Evolutionary conservation across 2,797 vertebrate genomes (phyloP).

Genomic region (Acrocephalus scirpaceus): DNA sequence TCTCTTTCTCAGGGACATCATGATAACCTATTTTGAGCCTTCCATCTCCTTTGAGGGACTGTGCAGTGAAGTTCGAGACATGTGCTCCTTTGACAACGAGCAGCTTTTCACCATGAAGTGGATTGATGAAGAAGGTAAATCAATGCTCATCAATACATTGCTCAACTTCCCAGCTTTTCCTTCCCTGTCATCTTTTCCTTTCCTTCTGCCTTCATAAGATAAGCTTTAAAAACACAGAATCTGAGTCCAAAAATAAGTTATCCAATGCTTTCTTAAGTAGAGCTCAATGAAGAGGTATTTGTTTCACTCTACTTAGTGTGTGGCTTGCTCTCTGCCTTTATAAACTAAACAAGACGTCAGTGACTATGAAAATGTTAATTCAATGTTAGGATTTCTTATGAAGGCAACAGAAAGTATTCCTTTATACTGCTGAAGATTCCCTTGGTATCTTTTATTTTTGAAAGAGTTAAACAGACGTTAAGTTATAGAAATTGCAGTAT

Average conservation of each 20-base stretch:
- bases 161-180: not conserved
- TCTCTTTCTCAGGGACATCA: slow-evolving; percentile 89
- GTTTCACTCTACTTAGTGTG: not conserved
- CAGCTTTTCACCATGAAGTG: slow-evolving; percentile 99
- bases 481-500: not conserved
- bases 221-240: not conserved
- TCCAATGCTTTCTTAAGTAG: not conserved
- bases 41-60: slow-evolving; percentile 94
- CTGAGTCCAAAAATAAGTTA: not conserved
- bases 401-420: not conserved
- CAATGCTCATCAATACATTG: not conserved
- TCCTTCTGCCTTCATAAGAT: not conserved
- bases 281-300: not conserved
- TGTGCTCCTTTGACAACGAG: slow-evolving; percentile 97
- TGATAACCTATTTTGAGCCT: slow-evolving; percentile 99
- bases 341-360: not conserved
- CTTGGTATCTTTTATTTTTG: not conserved
- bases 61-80: slow-evolving; percentile 92
- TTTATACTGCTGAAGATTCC: not conserved
- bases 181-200: not conserved
- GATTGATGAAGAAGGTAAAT: slow-evolving; percentile 98
- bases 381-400: not conserved
- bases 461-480: not conserved
- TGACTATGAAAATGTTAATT: not conserved
- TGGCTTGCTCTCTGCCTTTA: not conserved